phyloP scores from a whole-genome alignment of 1,140 invertebrate species.

The Drosophila nigrodunni region DNA sequence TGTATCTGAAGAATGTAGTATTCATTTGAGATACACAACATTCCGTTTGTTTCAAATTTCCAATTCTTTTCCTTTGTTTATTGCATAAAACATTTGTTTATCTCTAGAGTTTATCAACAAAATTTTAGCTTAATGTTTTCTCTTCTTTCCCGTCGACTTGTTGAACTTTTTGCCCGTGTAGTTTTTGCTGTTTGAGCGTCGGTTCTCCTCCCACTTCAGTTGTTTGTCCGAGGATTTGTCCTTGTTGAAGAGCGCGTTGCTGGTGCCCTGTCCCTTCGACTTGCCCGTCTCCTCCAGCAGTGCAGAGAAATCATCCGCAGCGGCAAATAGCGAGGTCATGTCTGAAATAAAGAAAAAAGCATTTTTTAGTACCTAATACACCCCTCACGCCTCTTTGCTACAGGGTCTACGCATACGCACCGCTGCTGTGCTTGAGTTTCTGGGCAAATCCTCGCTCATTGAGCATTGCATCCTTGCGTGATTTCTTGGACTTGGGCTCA shows the following conservation, averaged over 20 bases:
- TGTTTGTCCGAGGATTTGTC: slow-evolving; percentile 89
- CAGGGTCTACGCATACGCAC: slow-evolving; percentile 41
- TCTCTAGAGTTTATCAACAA: slow-evolving; percentile 14
- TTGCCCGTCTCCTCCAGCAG: slow-evolving; percentile 89
- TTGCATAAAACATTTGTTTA: background rate
- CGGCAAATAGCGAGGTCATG: slow-evolving; percentile 88
- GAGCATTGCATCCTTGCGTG: slow-evolving; percentile 45
- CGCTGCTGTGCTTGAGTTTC: slow-evolving; percentile 76
- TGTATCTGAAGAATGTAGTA: too few relatives aligned
- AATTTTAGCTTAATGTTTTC: slow-evolving; percentile 58
- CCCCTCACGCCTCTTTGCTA: too few relatives aligned
- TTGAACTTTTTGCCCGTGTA: slow-evolving; percentile 64
- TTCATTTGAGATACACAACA: too few relatives aligned
- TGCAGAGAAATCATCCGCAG: slow-evolving; percentile 90
- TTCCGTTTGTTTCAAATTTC: too few relatives aligned
- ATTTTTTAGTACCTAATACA: too few relatives aligned
- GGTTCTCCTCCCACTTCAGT: slow-evolving; percentile 88
- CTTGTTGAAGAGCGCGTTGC: slow-evolving; percentile 87
- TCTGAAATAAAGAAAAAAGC: slow-evolving; percentile 54
- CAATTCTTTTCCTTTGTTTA: background rate
- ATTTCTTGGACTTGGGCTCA: slow-evolving; percentile 84
- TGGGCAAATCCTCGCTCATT: slow-evolving; percentile 69
- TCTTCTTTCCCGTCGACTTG: slow-evolving; percentile 54
- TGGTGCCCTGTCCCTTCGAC: slow-evolving; percentile 87
- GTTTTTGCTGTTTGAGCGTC: slow-evolving; percentile 80